These are phyloP conservation scores for Coccyzus lansbergi DNA, from an alignment of 2,797 vertebrate species.

Conservation along the genomic window DNA sequence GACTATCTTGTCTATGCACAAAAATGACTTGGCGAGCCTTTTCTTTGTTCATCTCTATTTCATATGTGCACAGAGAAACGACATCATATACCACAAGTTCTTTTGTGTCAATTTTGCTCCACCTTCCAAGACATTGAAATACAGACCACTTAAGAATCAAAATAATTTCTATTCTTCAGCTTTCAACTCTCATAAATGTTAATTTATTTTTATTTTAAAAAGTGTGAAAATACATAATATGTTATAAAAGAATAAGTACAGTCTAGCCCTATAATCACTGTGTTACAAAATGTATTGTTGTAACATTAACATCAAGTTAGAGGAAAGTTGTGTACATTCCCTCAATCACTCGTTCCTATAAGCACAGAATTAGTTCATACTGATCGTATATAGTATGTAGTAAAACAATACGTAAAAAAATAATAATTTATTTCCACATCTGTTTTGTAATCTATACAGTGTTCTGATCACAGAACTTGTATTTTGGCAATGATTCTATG, in stretches of 20 bases:
- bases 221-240: neutral
- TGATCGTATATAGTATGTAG: neutral
- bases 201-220: neutral
- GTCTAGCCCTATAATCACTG: neutral
- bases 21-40: neutral
- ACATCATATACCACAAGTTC: neutral
- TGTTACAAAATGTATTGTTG: neutral
- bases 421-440: neutral
- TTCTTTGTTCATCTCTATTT: neutral
- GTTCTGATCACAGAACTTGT: neutral
- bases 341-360: neutral
- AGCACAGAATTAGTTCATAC: neutral
- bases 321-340: neutral
- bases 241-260: neutral
- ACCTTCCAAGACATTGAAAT: neutral
- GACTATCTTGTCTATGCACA: neutral
- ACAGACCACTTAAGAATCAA: neutral
- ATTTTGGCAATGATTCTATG: neutral
- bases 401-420: neutral
- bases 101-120: neutral
- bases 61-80: neutral
- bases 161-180: neutral
- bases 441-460: neutral
- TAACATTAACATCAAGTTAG: neutral
- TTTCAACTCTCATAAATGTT: neutral